These are phyloP conservation scores for Lasioglossum morio DNA, from an alignment of 2,888 invertebrate species.

Conservation along the genomic window DNA sequence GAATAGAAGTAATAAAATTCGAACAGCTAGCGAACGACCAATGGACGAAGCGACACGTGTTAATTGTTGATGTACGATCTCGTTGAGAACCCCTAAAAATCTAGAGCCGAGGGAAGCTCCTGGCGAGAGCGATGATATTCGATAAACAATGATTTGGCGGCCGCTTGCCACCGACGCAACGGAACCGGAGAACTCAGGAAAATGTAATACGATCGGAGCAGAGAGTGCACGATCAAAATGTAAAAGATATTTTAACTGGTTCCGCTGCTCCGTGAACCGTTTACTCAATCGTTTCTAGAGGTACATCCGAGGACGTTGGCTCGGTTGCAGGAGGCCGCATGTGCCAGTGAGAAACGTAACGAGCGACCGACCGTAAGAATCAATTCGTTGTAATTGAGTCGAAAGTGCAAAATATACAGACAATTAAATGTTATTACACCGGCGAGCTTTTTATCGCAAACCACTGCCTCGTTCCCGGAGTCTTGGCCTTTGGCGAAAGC, in stretches of 20 bases:
- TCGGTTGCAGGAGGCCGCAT: conserved; percentile 34
- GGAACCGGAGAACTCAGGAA: background rate
- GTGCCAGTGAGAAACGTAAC: conserved; percentile 25
- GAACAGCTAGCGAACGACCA: conserved; percentile 34
- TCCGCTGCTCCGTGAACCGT: background rate
- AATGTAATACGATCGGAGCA: background rate
- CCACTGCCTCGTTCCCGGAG: background rate
- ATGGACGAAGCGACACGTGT: conserved; percentile 56
- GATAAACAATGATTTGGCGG: conserved; percentile 15
- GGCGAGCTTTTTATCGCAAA: conserved; percentile 27
- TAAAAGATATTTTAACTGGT: conserved; percentile 3
- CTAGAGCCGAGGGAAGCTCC: conserved; percentile 30
- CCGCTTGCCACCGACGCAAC: conserved; percentile 36
- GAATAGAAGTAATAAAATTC: background rate
- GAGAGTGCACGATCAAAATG: background rate
- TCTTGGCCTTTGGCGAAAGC: background rate
- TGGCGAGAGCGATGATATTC: conserved; percentile 3
- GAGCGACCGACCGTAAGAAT: conserved; percentile 62
- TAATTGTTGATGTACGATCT: conserved; percentile 73
- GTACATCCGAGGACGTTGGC: conserved; percentile 5
- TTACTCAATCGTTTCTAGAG: background rate
- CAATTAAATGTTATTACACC: conserved; percentile 78
- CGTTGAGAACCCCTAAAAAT: conserved; percentile 60
- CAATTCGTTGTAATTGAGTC: conserved; percentile 79
- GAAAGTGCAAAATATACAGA: conserved; percentile 82